phyloP scores from a whole-genome alignment of 2,113 vertebrate genomes.

The Micromys minutus region DNA sequence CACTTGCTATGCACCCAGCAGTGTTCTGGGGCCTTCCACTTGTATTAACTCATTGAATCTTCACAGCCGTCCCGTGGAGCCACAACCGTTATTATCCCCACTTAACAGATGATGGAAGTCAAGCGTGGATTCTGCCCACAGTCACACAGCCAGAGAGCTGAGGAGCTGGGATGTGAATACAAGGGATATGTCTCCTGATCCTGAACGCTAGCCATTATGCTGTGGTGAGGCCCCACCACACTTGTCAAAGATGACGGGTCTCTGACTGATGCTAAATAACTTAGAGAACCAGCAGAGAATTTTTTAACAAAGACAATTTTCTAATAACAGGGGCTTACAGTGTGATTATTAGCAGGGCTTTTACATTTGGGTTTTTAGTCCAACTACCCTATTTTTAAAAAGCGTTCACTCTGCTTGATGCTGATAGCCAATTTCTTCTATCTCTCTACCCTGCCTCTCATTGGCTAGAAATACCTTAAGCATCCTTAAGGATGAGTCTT shows the following conservation, averaged over 20 bases:
- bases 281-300: conserved; percentile 17
- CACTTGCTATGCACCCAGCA: conserved; percentile 22
- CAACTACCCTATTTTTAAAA: background rate
- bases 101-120: conserved; percentile 57
- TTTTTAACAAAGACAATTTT: conserved; percentile 25
- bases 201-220: background rate
- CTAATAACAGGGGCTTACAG: background rate
- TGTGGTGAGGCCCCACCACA: conserved; percentile 13
- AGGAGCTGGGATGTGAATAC: conserved; percentile 47
- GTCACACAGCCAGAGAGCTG: background rate
- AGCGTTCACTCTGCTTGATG: background rate
- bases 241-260: background rate
- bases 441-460: background rate
- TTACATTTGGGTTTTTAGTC: conserved; percentile 3
- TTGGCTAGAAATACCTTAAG: background rate
- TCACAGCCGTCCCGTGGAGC: background rate
- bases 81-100: conserved; percentile 30
- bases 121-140: background rate
- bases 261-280: conserved; percentile 41
- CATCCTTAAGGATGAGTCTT: background rate
- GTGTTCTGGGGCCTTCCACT: conserved; percentile 24
- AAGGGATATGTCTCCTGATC: conserved; percentile 21
- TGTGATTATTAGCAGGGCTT: background rate
- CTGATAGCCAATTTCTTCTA: background rate
- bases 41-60: conserved; percentile 34